A percentile compares a stretch with the other conserved stretches of the same genome.
These are phyloP conservation scores for Hassar affinis DNA, from an alignment of 2,113 vertebrate genomes.

Conservation along the genomic window DNA sequence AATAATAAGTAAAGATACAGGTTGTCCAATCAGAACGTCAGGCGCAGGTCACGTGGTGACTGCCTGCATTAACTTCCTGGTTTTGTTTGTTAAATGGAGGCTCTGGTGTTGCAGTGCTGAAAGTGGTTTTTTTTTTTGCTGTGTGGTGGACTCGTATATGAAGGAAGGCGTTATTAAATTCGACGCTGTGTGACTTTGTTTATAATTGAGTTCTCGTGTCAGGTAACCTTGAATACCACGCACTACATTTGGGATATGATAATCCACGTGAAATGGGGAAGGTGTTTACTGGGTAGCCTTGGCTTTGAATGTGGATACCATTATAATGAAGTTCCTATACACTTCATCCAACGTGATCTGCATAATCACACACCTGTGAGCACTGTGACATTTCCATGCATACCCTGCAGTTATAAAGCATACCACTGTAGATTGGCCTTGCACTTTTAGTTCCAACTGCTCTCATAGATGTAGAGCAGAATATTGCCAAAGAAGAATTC, in stretches of 20 bases:
- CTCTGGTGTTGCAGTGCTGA: background rate
- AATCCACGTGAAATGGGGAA: background rate
- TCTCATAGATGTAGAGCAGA: background rate
- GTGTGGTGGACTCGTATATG: too few species aligned
- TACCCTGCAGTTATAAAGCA: background rate
- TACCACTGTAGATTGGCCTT: background rate
- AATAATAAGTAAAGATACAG: background rate
- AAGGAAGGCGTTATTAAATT: background rate
- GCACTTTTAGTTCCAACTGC: background rate
- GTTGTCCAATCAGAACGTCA: constrained; percentile 2
- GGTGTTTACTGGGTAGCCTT: background rate
- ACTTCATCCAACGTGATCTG: background rate
- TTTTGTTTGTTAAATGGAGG: background rate
- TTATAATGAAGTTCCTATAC: background rate
- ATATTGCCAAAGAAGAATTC: background rate
- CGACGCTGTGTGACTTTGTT: background rate
- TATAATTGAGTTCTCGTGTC: background rate
- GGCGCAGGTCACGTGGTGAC: background rate
- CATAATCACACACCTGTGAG: background rate
- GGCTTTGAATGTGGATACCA: background rate
- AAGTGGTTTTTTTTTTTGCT: too few species aligned
- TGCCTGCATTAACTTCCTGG: background rate
- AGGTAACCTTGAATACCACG: background rate
- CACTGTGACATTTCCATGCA: background rate
- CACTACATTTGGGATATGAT: background rate